Conservation (phyloP, 30 jellyfish, hydroid and myxozoan species). For the Hydractinia symbiolongicarpus region DNA sequence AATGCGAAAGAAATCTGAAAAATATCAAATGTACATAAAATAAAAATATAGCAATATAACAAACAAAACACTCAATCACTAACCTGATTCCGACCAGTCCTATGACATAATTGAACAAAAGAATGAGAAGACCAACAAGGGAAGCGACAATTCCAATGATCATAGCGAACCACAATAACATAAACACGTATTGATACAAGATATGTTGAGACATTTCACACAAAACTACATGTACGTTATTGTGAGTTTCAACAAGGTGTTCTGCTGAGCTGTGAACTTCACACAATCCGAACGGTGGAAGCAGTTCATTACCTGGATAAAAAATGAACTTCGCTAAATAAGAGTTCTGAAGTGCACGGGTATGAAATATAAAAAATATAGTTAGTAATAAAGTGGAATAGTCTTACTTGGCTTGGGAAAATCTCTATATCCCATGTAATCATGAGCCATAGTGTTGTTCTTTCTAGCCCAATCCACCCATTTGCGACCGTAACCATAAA, state of each 20-base stretch:
- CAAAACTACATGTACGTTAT: not conserved
- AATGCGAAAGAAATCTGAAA: no score
- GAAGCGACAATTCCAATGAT: conserved; percentile 32
- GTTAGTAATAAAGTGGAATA: not conserved
- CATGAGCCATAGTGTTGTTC: conserved; percentile 15
- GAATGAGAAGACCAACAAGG: conserved; percentile 14
- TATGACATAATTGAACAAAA: conserved; percentile 18
- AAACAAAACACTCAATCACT: not conserved
- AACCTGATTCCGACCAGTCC: conserved; percentile 34
- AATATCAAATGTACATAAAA: no score
- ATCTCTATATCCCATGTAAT: conserved; percentile 39
- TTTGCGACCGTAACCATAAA: conserved; percentile 29
- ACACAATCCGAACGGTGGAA: conserved; percentile 41
- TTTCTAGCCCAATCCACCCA: conserved; percentile 29
- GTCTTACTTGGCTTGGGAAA: conserved; percentile 39
- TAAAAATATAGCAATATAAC: no score
- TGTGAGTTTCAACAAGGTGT: not conserved
- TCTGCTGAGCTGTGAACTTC: conserved; percentile 28
- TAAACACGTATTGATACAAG: conserved; percentile 24
- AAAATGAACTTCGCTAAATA: not conserved
- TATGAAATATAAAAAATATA: not conserved
- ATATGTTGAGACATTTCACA: conserved; percentile 40
- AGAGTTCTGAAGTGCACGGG: no score
- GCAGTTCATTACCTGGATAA: conserved; percentile 9
- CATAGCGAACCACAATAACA: conserved; percentile 32